Evolutionary conservation across 2,113 vertebrate genomes (phyloP), one percentile per base, ranked within the genome.

Genomic region (Melanostigma gelatinosum): DNA sequence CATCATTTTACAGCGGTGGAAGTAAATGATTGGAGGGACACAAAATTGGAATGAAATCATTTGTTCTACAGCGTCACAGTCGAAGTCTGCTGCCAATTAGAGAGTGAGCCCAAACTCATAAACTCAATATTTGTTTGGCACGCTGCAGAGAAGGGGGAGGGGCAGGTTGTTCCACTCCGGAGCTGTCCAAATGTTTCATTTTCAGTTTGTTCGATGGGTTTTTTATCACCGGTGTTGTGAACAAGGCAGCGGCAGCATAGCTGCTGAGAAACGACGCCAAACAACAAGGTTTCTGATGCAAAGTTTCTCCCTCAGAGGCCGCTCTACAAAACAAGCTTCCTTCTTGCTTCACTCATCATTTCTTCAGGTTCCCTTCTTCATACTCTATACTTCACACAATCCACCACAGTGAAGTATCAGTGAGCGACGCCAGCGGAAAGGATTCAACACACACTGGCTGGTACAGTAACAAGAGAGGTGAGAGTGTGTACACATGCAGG

Each of bases 61-160:
- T 89, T 57, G 75, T 73, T 82, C 67, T 44, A 67, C 66, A 54
- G 57, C 73, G 76, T 80, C 78, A 84, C 80, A 77, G 88, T 88
- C 71, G 83, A 91, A 88, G 65, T 82, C 67, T 83, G 65, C 60
- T 76, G 89, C 78, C 89, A 94, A 93, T 93, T 88, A 77, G 54
- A 88, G 82, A 87, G 84, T 70, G 69, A 90, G 68, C 83, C 89
- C 83, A 91, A 92, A 89, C 85, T 84, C 84, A 85, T 90, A 85
- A 90, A 91, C 68, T 83, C 76, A 68, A 76, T 82, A 84, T 83
- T 85, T 68, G 73, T 84, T 83, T 83, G 90, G 84, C 77, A 73
- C 71, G 75, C 65, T 62, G 64, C 58, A 29, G 63, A 62, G 65
- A n/a, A 50, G 15, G 44, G 44, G 42, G 44, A 4, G 13, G 13